These are phyloP conservation scores for Harlomillsia oculata DNA, from an alignment of 1,140 invertebrate genomes.

Conservation along the genomic window DNA sequence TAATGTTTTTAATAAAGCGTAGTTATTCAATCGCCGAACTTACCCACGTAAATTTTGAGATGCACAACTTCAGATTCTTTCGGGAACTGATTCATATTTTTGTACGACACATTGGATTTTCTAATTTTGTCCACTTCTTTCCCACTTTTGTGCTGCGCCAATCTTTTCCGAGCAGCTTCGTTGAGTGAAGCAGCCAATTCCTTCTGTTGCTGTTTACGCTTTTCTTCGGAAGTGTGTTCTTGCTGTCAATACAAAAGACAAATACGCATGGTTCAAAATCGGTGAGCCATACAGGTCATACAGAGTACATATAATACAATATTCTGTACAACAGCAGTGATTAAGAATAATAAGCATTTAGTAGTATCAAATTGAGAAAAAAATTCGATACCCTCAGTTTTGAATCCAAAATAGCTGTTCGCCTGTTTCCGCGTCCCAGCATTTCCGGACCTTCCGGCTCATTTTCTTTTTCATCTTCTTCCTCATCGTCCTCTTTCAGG, in stretches of 20 bases:
- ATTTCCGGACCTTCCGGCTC: slow-evolving; percentile 50
- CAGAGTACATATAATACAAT: no score
- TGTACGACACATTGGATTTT: slow-evolving; percentile 93
- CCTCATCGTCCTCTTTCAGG: slow-evolving; percentile 67
- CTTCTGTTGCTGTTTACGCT: slow-evolving; percentile 91
- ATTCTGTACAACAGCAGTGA: neutral
- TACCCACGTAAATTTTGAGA: slow-evolving; percentile 89
- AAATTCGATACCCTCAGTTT: slow-evolving; percentile 65
- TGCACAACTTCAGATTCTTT: slow-evolving; percentile 86
- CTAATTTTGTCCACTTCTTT: slow-evolving; percentile 83
- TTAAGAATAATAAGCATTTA: no score
- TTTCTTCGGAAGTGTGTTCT: slow-evolving; percentile 93
- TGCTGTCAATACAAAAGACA: slow-evolving; percentile 44
- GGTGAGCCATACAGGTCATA: no score
- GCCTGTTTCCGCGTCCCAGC: slow-evolving; percentile 68
- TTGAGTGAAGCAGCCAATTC: slow-evolving; percentile 85
- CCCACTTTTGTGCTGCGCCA: slow-evolving; percentile 73
- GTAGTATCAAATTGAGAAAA: no score
- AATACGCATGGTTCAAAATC: neutral
- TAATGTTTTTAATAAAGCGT: slow-evolving; percentile 1
- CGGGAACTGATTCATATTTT: slow-evolving; percentile 82
- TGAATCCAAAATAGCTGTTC: slow-evolving; percentile 88
- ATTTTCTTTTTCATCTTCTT: slow-evolving; percentile 72
- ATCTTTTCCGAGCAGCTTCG: slow-evolving; percentile 78
- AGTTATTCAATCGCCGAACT: slow-evolving; percentile 37